Evolutionary conservation across 2,888 invertebrate species (phyloP).

Genomic region (Coelopa pilipes): DNA sequence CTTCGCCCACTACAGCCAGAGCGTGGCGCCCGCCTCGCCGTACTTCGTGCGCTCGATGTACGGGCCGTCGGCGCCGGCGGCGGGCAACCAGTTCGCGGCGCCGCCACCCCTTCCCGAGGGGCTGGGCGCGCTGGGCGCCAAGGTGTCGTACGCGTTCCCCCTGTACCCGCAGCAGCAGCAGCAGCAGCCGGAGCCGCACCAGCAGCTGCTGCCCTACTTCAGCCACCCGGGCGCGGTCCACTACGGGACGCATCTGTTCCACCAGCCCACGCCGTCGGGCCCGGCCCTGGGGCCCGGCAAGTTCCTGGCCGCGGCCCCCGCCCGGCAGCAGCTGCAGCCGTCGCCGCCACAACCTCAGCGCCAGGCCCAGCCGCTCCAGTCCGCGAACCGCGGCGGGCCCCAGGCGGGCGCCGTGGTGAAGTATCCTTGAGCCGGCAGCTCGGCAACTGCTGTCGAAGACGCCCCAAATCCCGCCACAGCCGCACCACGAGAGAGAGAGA

Average conservation of each 20-base stretch:
- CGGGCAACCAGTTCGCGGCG: background rate
- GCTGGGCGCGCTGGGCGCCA: background rate
- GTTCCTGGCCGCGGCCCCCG: slow-evolving; percentile 38
- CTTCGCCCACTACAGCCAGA: slow-evolving; percentile 23
- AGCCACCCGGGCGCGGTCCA: slow-evolving; percentile 59
- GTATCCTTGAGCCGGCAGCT: slow-evolving; percentile 52
- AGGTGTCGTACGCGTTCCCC: slow-evolving; percentile 14
- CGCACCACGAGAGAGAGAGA: no score
- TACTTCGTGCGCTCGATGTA: slow-evolving; percentile 11
- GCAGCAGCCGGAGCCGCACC: slow-evolving; percentile 48
- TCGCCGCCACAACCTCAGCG: slow-evolving; percentile 22
- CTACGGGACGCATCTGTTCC: slow-evolving; percentile 61
- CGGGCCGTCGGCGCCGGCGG: background rate
- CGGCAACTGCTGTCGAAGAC: background rate
- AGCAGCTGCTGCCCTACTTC: slow-evolving; percentile 51
- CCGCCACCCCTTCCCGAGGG: background rate
- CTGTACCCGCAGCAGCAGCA: slow-evolving; percentile 47
- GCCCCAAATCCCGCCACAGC: no score
- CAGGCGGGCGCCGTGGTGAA: slow-evolving; percentile 53
- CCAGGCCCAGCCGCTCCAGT: background rate
- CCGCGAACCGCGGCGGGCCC: slow-evolving; percentile 33
- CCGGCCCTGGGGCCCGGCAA: slow-evolving; percentile 38
- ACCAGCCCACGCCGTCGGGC: slow-evolving; percentile 52
- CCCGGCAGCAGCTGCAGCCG: slow-evolving; percentile 22
- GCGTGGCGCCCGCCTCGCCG: background rate